Percentiles rank a stretch among this genome's conserved stretches.
Conservation (phyloP, 2,888 invertebrate genomes). For the Kryphioiulus occultus region DNA sequence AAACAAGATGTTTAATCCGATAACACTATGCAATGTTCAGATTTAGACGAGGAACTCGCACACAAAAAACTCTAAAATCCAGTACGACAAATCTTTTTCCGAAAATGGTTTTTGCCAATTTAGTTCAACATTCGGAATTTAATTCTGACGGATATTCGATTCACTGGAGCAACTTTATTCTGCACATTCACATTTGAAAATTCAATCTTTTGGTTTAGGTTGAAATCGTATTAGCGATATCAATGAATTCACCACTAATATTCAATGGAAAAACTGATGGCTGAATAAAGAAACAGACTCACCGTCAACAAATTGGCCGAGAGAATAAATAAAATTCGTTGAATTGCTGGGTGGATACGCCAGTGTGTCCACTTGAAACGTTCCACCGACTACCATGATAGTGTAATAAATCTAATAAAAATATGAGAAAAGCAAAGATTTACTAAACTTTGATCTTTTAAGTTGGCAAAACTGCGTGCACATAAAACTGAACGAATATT, state of each 20-base stretch:
- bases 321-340: slow-evolving; percentile 10
- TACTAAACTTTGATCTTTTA: too few relatives aligned
- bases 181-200: too few relatives aligned
- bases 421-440: neutral
- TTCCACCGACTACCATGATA: slow-evolving; percentile 36
- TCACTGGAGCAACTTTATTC: too few relatives aligned
- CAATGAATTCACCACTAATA: too few relatives aligned
- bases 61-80: neutral
- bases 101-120: too few relatives aligned
- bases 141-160: too few relatives aligned
- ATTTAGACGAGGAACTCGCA: neutral
- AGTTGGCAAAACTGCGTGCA: too few relatives aligned
- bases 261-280: neutral
- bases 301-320: slow-evolving; percentile 32
- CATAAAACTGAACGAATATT: too few relatives aligned
- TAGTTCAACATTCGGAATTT: too few relatives aligned
- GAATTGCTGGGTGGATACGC: neutral
- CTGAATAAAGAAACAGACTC: neutral
- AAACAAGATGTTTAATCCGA: neutral
- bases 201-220: too few relatives aligned
- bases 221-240: too few relatives aligned
- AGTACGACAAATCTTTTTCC: neutral
- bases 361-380: neutral
- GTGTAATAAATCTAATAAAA: slow-evolving; percentile 38
- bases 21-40: neutral